These are phyloP conservation scores for Teleiodes luculella DNA, from an alignment of 2,888 invertebrate species.

Conservation along the genomic window DNA sequence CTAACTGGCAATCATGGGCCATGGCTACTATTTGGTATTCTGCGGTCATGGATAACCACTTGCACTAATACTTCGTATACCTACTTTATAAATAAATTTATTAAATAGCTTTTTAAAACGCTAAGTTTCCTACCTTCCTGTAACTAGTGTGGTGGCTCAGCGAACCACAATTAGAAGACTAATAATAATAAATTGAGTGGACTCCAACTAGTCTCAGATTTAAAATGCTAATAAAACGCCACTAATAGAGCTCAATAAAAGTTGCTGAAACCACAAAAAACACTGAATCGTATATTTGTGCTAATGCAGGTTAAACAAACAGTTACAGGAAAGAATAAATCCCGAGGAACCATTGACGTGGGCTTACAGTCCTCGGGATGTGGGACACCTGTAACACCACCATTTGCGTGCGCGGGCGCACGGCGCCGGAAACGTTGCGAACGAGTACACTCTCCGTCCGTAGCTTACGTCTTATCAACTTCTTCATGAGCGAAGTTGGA, in stretches of 20 bases:
- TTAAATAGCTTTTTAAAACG: too few species aligned
- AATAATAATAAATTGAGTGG: background rate
- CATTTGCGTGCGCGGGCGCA: background rate
- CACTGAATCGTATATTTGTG: slow-evolving; percentile 19
- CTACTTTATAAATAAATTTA: too few species aligned
- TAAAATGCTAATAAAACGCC: slow-evolving; percentile 22
- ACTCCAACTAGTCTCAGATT: background rate
- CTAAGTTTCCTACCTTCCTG: too few species aligned
- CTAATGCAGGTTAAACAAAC: slow-evolving; percentile 25
- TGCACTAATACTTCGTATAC: too few species aligned
- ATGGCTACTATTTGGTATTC: too few species aligned
- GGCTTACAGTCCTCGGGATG: slow-evolving; percentile 21
- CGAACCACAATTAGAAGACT: too few species aligned
- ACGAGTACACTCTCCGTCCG: background rate
- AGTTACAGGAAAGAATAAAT: slow-evolving; percentile 25
- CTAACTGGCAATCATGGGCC: too few species aligned
- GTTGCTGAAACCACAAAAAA: slow-evolving; percentile 21
- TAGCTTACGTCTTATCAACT: background rate
- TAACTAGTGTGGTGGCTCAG: too few species aligned
- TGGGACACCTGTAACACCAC: slow-evolving; percentile 18
- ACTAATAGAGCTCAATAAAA: slow-evolving; percentile 20
- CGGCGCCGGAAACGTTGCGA: background rate
- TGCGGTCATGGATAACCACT: too few species aligned
- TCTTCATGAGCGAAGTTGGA: too few species aligned
- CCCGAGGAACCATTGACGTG: slow-evolving; percentile 22